Percentiles rank a stretch among this genome's conserved stretches.
phyloP scores from a whole-genome alignment of 2,113 vertebrate species.

The Spheniscus mendiculus region DNA sequence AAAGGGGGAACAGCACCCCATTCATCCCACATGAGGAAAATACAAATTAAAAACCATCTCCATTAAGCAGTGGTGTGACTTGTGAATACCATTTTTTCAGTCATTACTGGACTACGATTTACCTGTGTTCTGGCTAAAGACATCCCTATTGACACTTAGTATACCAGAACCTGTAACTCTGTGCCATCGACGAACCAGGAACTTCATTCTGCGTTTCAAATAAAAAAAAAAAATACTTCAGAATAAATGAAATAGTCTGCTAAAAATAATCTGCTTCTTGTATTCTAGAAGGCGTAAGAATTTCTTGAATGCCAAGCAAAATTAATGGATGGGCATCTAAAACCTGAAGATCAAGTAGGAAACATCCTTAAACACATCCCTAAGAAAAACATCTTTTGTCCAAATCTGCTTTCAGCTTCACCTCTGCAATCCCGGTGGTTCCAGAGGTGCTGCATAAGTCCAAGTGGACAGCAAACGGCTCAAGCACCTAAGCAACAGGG shows the following conservation, averaged over 20 bases:
- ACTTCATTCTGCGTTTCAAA: slow-evolving; percentile 87
- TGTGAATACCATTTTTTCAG: neutral
- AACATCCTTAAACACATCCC: neutral
- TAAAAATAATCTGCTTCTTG: neutral
- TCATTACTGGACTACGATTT: neutral
- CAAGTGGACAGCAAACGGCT: neutral
- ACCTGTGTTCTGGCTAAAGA: slow-evolving; percentile 82
- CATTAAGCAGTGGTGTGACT: neutral
- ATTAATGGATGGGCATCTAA: neutral
- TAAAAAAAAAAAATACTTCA: neutral
- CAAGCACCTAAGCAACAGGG: neutral
- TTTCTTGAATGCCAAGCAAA: neutral
- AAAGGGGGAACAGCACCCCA: neutral
- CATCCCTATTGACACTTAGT: slow-evolving; percentile 78
- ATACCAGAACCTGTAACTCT: slow-evolving; percentile 80
- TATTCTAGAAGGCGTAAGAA: neutral
- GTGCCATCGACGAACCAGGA: slow-evolving; percentile 93
- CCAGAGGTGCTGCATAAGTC: neutral
- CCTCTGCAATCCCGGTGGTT: neutral
- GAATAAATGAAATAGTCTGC: neutral
- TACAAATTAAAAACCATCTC: neutral
- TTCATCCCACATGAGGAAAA: neutral
- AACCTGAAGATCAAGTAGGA: neutral
- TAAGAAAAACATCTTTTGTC: neutral
- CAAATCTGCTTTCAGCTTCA: neutral